Evolutionary conservation across 2,113 vertebrate genomes (phyloP), one percentile per base, ranked within the genome.

Genomic region (Odobenus rosmarus): DNA sequence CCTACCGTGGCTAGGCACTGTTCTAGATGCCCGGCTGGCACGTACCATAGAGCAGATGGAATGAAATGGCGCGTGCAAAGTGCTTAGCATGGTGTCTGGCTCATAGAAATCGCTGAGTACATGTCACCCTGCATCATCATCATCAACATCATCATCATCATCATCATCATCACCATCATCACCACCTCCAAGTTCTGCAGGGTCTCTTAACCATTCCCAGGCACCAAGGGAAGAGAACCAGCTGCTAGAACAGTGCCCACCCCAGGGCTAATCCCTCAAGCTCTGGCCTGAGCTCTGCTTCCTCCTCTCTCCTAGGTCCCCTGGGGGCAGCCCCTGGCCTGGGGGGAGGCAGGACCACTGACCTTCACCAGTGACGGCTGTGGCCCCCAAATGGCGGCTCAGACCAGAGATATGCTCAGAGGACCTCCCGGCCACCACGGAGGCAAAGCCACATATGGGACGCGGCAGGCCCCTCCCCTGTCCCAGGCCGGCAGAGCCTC

Each of bases 171-270:
- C 24, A 42, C 3, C 26, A 4, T 19, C 39, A 3, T 3, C 46
- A 9, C 12, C 2, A 5, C 14, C 0, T 3, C 0, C 1, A 12
- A 4, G 4, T 4, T 31, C 87, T 33, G 55, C 49, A 1, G 23
- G 46, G 55, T 53, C 86, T 51, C 36, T 15, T 18, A 18, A 33
- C 67, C 28, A 19, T 19, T 24, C n/a, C 33, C 23, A 26, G 49
- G 36, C 61, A 8, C 26, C 4, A 21, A 57, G 49, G 69, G 46
- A 33, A 23, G 18, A 57, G 28, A 71, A n/a, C 8, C 61, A 23
- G 55, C 42, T 13, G 24, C 49, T 23, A 23, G 67, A 46, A n/a
- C 2, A 1, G 21, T 2, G 7, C 18, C 69, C 71, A 26, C n/a
- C 13, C 55, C 24, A 13, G 5, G 49, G 39, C 85, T 18, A 2